Evolutionary conservation across 2,113 vertebrate genomes (phyloP).

Genomic region (Holacanthus passer): DNA sequence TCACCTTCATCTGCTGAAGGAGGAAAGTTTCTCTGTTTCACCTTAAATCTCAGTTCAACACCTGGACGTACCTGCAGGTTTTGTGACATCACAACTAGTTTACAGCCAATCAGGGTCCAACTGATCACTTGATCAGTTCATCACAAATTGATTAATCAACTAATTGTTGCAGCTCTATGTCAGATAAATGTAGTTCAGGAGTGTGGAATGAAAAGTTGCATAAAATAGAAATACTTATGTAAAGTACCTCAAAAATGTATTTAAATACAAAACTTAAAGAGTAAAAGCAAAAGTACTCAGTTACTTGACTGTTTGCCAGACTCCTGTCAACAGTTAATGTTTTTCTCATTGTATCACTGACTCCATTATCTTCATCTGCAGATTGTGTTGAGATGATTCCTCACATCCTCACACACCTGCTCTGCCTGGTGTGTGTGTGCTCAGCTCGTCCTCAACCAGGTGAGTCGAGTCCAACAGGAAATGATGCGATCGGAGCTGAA

Average conservation of each 20-base stretch:
- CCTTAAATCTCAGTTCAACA: background rate
- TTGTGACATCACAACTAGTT: background rate
- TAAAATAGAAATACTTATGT: background rate
- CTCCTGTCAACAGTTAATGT: background rate
- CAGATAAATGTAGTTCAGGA: no score
- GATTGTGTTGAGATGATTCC: slow-evolving; percentile 88
- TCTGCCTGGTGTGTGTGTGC: slow-evolving; percentile 85
- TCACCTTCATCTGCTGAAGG: no score
- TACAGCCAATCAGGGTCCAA: background rate
- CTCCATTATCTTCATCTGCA: slow-evolving; percentile 54
- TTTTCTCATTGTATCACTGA: no score
- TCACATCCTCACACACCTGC: slow-evolving; percentile 85
- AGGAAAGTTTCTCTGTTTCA: no score
- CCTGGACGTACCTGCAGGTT: background rate
- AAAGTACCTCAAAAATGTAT: background rate
- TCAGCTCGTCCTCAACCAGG: slow-evolving; percentile 68
- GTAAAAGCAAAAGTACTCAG: no score
- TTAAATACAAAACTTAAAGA: no score
- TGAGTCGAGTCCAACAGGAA: slow-evolving; percentile 56
- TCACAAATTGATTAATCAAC: no score
- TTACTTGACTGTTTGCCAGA: background rate
- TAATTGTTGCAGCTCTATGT: no score
- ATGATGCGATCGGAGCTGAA: background rate
- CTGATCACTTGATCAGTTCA: no score
- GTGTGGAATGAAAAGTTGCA: no score